Evolutionary conservation across 2,888 invertebrate genomes (phyloP).

Genomic region (Lasioglossum lativentre): DNA sequence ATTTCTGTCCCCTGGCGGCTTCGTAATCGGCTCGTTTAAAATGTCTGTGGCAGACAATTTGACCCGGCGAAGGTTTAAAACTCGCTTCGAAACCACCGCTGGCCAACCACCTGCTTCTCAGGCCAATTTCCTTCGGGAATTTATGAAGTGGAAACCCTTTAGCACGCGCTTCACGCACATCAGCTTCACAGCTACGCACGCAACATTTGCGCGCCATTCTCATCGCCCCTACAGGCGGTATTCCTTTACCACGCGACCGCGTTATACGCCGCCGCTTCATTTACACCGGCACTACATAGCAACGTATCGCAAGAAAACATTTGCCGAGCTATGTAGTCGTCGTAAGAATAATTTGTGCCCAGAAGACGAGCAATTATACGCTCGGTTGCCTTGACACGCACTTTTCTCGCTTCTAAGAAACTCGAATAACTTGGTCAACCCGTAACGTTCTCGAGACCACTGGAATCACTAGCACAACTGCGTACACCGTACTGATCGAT

Average conservation of each 20-base stretch:
- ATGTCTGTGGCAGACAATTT: slow-evolving; percentile 91
- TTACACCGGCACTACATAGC: slow-evolving; percentile 74
- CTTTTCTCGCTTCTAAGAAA: slow-evolving; percentile 50
- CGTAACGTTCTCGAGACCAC: slow-evolving; percentile 62
- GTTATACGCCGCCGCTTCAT: slow-evolving; percentile 77
- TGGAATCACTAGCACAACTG: slow-evolving; percentile 54
- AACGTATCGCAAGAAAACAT: slow-evolving; percentile 56
- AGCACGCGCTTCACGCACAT: slow-evolving; percentile 87
- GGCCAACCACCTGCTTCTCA: slow-evolving; percentile 88
- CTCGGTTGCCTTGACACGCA: slow-evolving; percentile 47
- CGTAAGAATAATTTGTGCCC: slow-evolving; percentile 39
- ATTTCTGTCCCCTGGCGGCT: slow-evolving; percentile 89
- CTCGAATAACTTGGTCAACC: slow-evolving; percentile 50
- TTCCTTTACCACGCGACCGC: slow-evolving; percentile 75
- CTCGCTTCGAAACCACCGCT: slow-evolving; percentile 87
- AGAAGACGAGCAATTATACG: slow-evolving; percentile 23
- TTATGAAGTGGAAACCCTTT: slow-evolving; percentile 91
- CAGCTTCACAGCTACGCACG: slow-evolving; percentile 88
- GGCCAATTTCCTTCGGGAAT: slow-evolving; percentile 88
- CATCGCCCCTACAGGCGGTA: slow-evolving; percentile 72
- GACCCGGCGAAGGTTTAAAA: slow-evolving; percentile 86
- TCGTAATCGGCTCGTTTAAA: slow-evolving; percentile 91
- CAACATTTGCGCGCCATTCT: slow-evolving; percentile 89
- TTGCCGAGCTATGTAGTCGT: slow-evolving; percentile 34
- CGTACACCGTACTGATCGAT: slow-evolving; percentile 72